A percentile compares a stretch with the other conserved stretches of the same genome.
Evolutionary conservation across 2,797 vertebrate genomes (phyloP).

Genomic region (Ataeniobius toweri): DNA sequence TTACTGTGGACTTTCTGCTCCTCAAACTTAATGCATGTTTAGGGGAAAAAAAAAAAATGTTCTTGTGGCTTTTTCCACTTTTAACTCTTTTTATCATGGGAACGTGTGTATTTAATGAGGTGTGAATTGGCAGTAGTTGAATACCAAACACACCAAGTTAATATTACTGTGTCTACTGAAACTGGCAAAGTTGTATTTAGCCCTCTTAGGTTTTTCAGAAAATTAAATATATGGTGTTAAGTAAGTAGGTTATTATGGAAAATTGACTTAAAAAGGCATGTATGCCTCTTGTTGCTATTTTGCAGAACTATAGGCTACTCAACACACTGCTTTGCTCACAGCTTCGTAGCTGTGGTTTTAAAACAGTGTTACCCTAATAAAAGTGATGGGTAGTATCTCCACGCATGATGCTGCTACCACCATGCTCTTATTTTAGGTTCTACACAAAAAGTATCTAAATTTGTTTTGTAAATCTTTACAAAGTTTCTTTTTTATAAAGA

Average conservation of each 20-base stretch:
- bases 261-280: neutral
- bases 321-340: neutral
- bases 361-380: neutral
- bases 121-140: too few relatives aligned
- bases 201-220: neutral
- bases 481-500: neutral
- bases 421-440: too few relatives aligned
- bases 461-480: neutral
- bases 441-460: neutral
- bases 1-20: neutral
- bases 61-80: neutral
- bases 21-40: neutral
- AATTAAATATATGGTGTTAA: neutral
- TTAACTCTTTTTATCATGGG: neutral
- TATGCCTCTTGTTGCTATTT: neutral
- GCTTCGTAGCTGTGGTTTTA: too few relatives aligned
- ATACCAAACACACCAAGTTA: neutral
- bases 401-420: neutral
- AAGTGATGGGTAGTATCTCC: neutral
- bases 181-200: neutral
- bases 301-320: neutral
- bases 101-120: neutral
- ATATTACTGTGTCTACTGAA: neutral
- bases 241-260: neutral
- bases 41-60: neutral